Percentiles rank a stretch among this genome's conserved stretches.
Conservation (phyloP, 2,888 invertebrate species). For the Polydrusus pterygomalis region DNA sequence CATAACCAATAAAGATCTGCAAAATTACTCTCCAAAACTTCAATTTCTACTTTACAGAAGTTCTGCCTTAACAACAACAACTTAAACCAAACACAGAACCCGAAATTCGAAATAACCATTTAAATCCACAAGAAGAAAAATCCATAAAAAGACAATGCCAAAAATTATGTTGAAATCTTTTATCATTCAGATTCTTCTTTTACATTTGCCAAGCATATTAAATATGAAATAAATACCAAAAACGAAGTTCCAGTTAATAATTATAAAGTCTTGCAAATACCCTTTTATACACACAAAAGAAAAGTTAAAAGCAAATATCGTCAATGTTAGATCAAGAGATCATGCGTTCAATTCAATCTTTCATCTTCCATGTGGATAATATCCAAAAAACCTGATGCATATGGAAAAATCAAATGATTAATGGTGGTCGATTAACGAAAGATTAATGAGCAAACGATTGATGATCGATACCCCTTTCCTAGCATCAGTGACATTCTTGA, state of each 20-base stretch:
- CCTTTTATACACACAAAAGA: conserved; percentile 47
- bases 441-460: background rate
- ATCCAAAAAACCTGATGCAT: background rate
- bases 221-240: conserved; percentile 61
- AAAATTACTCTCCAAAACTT: no score
- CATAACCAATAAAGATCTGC: no score
- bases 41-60: background rate
- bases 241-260: conserved; percentile 55
- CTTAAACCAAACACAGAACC: background rate
- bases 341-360: background rate
- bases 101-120: background rate
- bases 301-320: conserved; percentile 54
- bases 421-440: conserved; percentile 8
- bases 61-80: background rate
- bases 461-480: background rate
- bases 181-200: conserved; percentile 28
- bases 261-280: no score
- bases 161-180: background rate
- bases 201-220: conserved; percentile 59
- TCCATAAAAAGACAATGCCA: background rate
- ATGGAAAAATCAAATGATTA: background rate
- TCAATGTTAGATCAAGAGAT: conserved; percentile 56
- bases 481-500: no score
- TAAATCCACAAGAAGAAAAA: background rate
- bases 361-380: background rate